These are phyloP conservation scores for Lypha dubia DNA, from an alignment of 2,888 invertebrate species.

Conservation along the genomic window DNA sequence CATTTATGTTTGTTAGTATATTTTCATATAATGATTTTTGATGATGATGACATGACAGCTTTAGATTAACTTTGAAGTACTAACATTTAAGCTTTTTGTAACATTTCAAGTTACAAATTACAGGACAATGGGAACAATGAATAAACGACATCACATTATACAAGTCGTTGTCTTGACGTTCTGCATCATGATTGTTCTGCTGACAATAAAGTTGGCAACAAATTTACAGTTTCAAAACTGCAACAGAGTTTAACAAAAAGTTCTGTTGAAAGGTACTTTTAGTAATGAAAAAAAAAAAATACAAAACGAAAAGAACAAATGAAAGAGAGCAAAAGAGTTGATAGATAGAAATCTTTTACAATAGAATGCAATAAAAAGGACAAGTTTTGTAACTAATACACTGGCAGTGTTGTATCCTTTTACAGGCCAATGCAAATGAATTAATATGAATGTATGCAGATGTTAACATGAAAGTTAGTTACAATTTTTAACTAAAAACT, in stretches of 20 bases:
- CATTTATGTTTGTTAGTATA: constrained; percentile 27
- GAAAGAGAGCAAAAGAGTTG: not conserved
- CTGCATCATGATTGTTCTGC: constrained; percentile 52
- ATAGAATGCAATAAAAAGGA: constrained; percentile 35
- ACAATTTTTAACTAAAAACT: not conserved
- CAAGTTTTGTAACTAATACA: constrained; percentile 26
- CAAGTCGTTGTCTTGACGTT: constrained; percentile 60
- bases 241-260: constrained; percentile 45
- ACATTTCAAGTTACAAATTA: constrained; percentile 69
- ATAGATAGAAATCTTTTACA: constrained; percentile 23
- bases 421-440: constrained; percentile 23
- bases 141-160: constrained; percentile 64
- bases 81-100: constrained; percentile 66
- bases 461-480: not conserved
- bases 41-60: constrained; percentile 66
- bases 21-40: constrained; percentile 57
- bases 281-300: not conserved
- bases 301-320: too few species aligned
- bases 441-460: not conserved
- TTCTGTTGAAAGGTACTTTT: constrained; percentile 12
- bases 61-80: constrained; percentile 66
- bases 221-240: constrained; percentile 55
- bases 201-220: constrained; percentile 65
- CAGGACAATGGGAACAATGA: constrained; percentile 68
- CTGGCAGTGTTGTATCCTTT: constrained; percentile 5